A percentile compares a stretch with the other conserved stretches of the same genome.
Conservation (phyloP, 2,888 invertebrate genomes). For the Drosophila neotestacea region DNA sequence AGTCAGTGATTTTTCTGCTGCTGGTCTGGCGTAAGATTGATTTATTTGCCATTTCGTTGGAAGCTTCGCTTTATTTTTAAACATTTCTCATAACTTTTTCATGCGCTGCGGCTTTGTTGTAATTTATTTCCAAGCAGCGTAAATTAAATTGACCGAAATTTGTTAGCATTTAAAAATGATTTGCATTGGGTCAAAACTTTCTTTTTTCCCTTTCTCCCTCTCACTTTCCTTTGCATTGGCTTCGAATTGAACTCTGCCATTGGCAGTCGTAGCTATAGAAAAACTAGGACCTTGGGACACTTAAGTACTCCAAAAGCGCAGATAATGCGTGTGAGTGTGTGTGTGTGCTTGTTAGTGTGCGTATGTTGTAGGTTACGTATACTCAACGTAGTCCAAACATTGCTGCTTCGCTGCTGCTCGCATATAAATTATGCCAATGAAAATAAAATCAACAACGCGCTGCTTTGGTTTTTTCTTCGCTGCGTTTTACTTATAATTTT, state of each 20-base stretch:
- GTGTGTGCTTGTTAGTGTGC: background rate
- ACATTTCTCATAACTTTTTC: constrained; percentile 77
- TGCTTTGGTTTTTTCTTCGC: constrained; percentile 18
- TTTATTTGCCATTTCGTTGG: constrained; percentile 66
- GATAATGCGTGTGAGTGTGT: constrained; percentile 36
- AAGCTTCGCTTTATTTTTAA: constrained; percentile 56
- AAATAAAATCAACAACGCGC: constrained; percentile 68
- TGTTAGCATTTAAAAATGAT: constrained; percentile 81
- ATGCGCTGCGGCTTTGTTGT: constrained; percentile 57
- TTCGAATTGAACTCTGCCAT: constrained; percentile 21
- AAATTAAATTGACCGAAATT: constrained; percentile 76
- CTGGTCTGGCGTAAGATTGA: constrained; percentile 68
- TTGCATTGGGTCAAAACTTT: constrained; percentile 54
- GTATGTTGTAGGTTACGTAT: constrained; percentile 35
- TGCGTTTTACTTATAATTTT: constrained; percentile 44
- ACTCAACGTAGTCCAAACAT: constrained; percentile 24
- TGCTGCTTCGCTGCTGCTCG: constrained; percentile 1
- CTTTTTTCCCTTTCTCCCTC: background rate
- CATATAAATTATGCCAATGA: constrained; percentile 74
- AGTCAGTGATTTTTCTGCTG: constrained; percentile 35
- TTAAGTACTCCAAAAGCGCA: constrained; percentile 61
- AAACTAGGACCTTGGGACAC: constrained; percentile 35
- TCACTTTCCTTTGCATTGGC: constrained; percentile 34
- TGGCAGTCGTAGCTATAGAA: constrained; percentile 2
- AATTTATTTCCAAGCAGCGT: constrained; percentile 67